phyloP scores from a whole-genome alignment of 2,113 vertebrate genomes.

The Callocephalon fimbriatum region DNA sequence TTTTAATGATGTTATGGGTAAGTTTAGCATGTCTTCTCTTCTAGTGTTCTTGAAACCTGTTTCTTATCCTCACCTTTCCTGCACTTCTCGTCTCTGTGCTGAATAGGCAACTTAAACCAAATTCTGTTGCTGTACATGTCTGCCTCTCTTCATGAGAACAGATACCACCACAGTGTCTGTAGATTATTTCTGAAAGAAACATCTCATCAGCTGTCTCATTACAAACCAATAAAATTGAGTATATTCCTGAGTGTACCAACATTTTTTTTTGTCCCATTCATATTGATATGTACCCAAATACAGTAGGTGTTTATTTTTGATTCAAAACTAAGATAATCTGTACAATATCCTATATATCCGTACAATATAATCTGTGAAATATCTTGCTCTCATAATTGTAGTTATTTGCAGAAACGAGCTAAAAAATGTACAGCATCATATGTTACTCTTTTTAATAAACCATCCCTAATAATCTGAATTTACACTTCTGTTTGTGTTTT shows the following conservation, averaged over 20 bases:
- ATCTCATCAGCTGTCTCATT: not conserved
- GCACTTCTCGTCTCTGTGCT: not conserved
- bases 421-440: not conserved
- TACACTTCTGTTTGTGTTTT: rapidly evolving
- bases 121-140: not conserved
- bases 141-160: not conserved
- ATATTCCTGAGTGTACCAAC: not conserved
- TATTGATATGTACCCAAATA: not conserved
- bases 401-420: not conserved
- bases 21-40: not conserved
- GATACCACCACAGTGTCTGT: not conserved
- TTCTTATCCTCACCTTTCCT: not conserved
- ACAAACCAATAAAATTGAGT: not conserved
- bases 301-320: not conserved
- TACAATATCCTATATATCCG: not conserved
- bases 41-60: not conserved
- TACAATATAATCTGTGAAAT: not conserved
- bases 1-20: not conserved
- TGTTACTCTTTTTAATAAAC: not conserved
- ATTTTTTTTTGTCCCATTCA: not conserved
- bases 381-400: not conserved
- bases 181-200: not conserved
- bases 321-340: not conserved
- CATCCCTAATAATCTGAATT: not conserved
- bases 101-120: not conserved